These are phyloP conservation scores for Dasypogon diadema DNA, from an alignment of 2,888 invertebrate species.

Conservation along the genomic window DNA sequence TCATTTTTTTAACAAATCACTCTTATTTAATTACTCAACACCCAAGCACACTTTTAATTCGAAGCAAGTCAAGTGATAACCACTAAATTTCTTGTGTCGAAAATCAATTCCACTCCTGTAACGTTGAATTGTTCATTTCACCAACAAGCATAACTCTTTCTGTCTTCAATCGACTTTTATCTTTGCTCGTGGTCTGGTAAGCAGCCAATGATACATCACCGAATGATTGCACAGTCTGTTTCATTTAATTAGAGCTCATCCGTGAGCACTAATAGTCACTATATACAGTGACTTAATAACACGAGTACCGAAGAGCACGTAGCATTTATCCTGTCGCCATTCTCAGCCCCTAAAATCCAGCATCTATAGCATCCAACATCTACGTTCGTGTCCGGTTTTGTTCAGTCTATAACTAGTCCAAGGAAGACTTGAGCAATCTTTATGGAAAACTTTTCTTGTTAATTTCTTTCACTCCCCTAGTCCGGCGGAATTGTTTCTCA, in stretches of 20 bases:
- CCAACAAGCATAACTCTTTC: too few relatives aligned
- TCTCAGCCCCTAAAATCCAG: neutral
- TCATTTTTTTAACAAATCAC: too few relatives aligned
- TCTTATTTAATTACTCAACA: too few relatives aligned
- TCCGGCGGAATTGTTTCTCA: constrained; percentile 11
- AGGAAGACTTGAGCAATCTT: constrained; percentile 24
- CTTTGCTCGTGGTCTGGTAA: too few relatives aligned
- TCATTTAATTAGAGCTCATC: constrained; percentile 45
- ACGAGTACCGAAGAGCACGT: constrained; percentile 12
- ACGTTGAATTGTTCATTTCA: too few relatives aligned
- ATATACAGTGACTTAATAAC: neutral
- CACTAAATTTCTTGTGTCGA: too few relatives aligned
- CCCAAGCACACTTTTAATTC: too few relatives aligned
- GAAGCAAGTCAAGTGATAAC: too few relatives aligned
- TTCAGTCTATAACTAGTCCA: neutral
- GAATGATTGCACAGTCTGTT: constrained; percentile 44
- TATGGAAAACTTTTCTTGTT: constrained; percentile 41
- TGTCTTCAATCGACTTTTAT: too few relatives aligned
- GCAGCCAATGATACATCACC: constrained; percentile 18
- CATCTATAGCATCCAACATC: neutral
- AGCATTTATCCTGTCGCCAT: constrained; percentile 29
- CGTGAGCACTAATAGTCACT: constrained; percentile 38
- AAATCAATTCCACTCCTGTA: too few relatives aligned
- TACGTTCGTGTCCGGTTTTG: constrained; percentile 1
- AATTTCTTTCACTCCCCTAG: constrained; percentile 33